These are phyloP conservation scores for Athetis lepigone DNA, from an alignment of 2,888 invertebrate genomes.

Conservation along the genomic window DNA sequence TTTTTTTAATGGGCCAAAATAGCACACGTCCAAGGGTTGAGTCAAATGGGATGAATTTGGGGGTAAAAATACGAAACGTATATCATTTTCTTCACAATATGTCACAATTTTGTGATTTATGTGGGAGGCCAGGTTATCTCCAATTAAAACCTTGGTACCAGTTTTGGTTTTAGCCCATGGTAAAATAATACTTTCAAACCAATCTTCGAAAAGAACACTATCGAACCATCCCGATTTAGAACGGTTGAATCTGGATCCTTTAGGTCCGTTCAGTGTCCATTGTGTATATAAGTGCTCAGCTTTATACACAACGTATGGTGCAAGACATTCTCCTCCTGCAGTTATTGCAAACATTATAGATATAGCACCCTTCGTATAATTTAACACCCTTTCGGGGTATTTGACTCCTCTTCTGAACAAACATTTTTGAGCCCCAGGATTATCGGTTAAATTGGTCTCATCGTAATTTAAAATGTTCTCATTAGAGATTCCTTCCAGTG, in stretches of 20 bases:
- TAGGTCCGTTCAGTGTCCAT: conserved; percentile 5
- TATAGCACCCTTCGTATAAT: conserved; percentile 1
- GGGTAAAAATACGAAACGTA: conserved; percentile 7
- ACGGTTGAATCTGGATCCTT: conserved; percentile 1
- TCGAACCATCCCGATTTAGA: conserved; percentile 11
- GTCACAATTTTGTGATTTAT: too few species aligned
- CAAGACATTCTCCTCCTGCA: background rate
- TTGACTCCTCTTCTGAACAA: conserved; percentile 6
- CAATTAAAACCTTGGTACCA: conserved; percentile 11
- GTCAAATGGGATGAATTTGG: conserved; percentile 6
- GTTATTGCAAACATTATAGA: background rate
- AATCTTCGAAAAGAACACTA: conserved; percentile 7
- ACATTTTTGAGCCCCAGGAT: too few species aligned
- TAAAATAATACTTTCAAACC: conserved; percentile 10
- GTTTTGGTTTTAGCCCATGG: conserved; percentile 12
- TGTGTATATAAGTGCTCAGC: conserved; percentile 1
- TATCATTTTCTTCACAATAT: conserved; percentile 9
- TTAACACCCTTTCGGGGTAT: too few species aligned
- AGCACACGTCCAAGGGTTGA: conserved; percentile 3
- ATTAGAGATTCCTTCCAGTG: background rate
- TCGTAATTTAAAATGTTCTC: background rate
- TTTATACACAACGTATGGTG: conserved; percentile 5
- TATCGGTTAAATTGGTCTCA: too few species aligned
- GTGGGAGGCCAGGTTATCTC: conserved; percentile 4
- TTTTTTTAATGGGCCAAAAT: conserved; percentile 14